phyloP scores from a whole-genome alignment of 2,797 vertebrate genomes.

The Pogoniulus pusillus region DNA sequence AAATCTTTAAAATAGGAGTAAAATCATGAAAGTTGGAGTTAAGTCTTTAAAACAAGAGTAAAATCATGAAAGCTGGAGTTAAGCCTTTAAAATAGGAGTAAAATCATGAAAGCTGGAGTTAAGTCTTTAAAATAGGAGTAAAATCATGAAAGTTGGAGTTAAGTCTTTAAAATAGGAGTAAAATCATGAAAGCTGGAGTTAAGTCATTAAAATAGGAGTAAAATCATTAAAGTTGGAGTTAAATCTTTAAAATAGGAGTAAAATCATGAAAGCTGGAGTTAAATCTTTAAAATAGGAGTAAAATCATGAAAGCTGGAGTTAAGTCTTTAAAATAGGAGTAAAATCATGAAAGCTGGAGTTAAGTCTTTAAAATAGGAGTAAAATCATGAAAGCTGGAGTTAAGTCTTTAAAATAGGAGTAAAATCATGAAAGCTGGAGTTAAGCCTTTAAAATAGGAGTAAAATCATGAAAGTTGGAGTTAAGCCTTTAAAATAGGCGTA shows the following conservation, averaged over 20 bases:
- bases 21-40: no score
- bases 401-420: neutral
- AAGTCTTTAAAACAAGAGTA: neutral
- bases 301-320: no score
- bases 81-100: neutral
- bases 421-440: neutral
- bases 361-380: neutral
- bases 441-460: neutral
- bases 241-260: neutral
- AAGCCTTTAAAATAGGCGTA: neutral
- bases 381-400: neutral
- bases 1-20: no score
- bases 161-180: neutral
- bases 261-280: neutral
- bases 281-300: neutral
- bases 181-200: neutral
- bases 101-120: no score
- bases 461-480: neutral
- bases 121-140: no score
- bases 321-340: neutral
- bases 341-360: no score
- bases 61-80: neutral
- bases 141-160: neutral
- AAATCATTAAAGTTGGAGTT: neutral
- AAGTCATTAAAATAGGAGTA: neutral